Conservation (phyloP, 2,888 invertebrate genomes). For the Azorinus chamasolen region DNA sequence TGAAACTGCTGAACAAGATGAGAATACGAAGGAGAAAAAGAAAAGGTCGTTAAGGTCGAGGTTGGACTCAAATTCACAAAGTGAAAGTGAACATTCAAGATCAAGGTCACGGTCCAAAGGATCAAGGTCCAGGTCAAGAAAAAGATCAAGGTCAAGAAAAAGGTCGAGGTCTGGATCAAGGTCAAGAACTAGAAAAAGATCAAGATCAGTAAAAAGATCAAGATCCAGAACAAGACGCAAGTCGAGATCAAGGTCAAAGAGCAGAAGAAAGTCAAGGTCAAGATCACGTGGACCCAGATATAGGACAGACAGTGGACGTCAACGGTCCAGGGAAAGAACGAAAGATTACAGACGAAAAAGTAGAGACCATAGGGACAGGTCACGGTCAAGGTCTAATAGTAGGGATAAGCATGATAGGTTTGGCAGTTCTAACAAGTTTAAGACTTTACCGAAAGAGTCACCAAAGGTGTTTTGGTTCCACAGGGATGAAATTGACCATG, state of each 20-base stretch:
- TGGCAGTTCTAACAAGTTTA: no score
- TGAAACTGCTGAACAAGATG: no score
- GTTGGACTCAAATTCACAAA: no score
- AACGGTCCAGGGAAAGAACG: slow-evolving; percentile 12
- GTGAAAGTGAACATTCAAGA: background rate
- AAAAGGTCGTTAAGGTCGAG: background rate
- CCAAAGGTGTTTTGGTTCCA: slow-evolving; percentile 45
- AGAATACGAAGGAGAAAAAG: no score
- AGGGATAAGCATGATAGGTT: background rate
- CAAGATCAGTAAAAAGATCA: slow-evolving; percentile 19
- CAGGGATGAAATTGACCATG: slow-evolving; percentile 7
- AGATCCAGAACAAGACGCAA: slow-evolving; percentile 15
- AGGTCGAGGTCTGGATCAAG: slow-evolving; percentile 33
- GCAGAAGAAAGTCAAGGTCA: slow-evolving; percentile 11
- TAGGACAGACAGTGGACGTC: slow-evolving; percentile 6
- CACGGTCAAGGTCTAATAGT: no score
- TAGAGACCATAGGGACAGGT: no score
- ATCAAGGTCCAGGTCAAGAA: slow-evolving; percentile 9
- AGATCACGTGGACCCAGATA: no score
- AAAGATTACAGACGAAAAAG: background rate
- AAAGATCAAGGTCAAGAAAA: slow-evolving; percentile 28
- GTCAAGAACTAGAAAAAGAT: slow-evolving; percentile 32
- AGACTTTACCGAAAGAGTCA: slow-evolving; percentile 8
- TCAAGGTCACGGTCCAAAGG: background rate
- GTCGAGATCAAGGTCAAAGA: slow-evolving; percentile 8